phyloP scores from a whole-genome alignment of 2,113 vertebrate genomes.

The Catharus fuscescens region DNA sequence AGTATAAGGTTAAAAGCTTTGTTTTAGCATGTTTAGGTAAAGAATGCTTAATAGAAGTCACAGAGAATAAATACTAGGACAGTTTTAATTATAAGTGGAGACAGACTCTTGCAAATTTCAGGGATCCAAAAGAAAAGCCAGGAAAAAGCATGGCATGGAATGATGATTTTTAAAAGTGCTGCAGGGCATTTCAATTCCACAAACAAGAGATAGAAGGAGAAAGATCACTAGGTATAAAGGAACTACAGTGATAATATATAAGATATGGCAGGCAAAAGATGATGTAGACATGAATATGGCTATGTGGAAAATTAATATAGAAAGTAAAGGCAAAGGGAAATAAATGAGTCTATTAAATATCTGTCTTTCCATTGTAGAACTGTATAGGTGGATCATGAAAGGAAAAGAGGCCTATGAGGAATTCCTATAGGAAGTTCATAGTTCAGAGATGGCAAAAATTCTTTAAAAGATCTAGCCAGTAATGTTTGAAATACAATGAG shows the following conservation, averaged over 20 bases:
- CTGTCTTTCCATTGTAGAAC: neutral
- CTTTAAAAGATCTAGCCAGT: neutral
- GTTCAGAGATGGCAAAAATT: neutral
- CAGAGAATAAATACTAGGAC: neutral
- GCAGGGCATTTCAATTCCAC: neutral
- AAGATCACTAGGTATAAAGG: neutral
- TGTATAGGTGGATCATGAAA: neutral
- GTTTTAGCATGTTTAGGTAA: neutral
- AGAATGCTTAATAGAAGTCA: neutral
- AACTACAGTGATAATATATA: neutral
- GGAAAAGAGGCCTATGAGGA: neutral
- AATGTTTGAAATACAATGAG: neutral
- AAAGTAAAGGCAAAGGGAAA: neutral
- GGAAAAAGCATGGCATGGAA: neutral
- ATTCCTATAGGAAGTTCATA: neutral
- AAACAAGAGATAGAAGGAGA: neutral
- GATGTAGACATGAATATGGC: neutral
- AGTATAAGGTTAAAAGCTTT: neutral
- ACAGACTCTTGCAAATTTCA: neutral
- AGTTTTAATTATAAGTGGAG: neutral
- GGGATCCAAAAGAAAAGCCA: neutral
- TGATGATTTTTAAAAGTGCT: neutral
- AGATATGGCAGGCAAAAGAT: neutral
- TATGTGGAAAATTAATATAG: neutral
- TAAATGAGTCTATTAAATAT: neutral